Conservation (phyloP, 2,113 vertebrate species). For the Antechinus stuartii region DNA sequence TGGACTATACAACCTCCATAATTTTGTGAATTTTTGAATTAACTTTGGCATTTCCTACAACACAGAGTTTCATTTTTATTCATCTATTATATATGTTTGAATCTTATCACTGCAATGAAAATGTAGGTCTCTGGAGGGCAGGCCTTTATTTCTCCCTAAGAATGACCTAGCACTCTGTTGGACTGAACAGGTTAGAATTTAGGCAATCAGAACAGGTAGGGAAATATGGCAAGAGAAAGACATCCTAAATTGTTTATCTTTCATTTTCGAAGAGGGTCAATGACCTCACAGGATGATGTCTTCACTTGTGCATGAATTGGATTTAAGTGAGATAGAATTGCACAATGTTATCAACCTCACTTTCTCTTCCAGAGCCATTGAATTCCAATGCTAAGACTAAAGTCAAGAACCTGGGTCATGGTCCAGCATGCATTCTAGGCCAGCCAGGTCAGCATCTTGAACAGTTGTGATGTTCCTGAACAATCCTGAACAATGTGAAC, state of each 20-base stretch:
- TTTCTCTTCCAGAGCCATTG: too few species aligned
- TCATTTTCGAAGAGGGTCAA: too few species aligned
- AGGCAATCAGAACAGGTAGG: background rate
- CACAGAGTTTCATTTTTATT: background rate
- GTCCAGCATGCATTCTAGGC: too few species aligned
- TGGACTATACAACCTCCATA: background rate
- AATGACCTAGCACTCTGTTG: background rate
- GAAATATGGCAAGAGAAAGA: background rate
- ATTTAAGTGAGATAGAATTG: too few species aligned
- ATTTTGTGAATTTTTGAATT: background rate
- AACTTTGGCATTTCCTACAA: background rate
- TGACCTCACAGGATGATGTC: too few species aligned
- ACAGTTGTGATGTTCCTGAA: background rate
- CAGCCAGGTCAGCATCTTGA: background rate
- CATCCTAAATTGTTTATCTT: too few species aligned
- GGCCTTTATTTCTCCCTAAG: slow-evolving; percentile 68
- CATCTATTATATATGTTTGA: background rate
- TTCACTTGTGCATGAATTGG: too few species aligned
- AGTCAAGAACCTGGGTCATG: too few species aligned
- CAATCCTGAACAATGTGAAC: background rate
- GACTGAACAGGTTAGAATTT: background rate
- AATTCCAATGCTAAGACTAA: too few species aligned
- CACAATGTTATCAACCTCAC: too few species aligned
- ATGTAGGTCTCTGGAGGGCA: background rate
- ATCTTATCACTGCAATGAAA: background rate